Conservation (phyloP, 1,140 invertebrate genomes). For the Aphis gossypii region DNA sequence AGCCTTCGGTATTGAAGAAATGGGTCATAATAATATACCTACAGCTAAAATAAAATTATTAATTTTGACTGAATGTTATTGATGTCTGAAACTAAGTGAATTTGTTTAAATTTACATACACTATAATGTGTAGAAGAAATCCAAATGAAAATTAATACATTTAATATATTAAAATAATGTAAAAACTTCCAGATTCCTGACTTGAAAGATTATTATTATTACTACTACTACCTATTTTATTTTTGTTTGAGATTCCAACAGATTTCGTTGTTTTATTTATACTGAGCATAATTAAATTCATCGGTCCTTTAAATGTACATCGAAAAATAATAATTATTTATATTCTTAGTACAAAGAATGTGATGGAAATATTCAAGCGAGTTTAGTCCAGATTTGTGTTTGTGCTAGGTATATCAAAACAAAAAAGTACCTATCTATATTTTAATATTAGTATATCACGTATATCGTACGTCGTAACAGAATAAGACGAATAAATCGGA, state of each 20-base stretch:
- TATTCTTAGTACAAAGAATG: not conserved
- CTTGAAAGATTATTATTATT: not conserved
- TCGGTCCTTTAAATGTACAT: not conserved
- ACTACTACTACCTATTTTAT: not conserved
- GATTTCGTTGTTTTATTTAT: not conserved
- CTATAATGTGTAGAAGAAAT: not conserved
- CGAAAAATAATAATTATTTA: not conserved
- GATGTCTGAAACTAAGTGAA: not conserved
- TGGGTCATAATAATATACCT: not conserved
- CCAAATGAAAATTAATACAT: not conserved
- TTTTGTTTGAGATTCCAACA: not conserved
- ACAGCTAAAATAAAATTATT: not conserved
- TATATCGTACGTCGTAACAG: not conserved
- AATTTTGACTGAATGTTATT: not conserved
- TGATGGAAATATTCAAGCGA: not conserved
- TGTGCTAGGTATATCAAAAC: not conserved
- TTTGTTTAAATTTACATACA: not conserved
- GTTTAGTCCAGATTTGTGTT: not conserved
- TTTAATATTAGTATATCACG: not conserved
- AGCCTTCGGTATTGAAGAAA: not conserved
- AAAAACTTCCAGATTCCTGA: not conserved
- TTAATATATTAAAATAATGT: not conserved
- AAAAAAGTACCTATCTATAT: not conserved
- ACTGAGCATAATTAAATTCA: not conserved
- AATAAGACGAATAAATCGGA: not conserved